Evolutionary conservation across 1,140 invertebrate species (phyloP).

Genomic region (Camponotus pennsylvanicus): DNA sequence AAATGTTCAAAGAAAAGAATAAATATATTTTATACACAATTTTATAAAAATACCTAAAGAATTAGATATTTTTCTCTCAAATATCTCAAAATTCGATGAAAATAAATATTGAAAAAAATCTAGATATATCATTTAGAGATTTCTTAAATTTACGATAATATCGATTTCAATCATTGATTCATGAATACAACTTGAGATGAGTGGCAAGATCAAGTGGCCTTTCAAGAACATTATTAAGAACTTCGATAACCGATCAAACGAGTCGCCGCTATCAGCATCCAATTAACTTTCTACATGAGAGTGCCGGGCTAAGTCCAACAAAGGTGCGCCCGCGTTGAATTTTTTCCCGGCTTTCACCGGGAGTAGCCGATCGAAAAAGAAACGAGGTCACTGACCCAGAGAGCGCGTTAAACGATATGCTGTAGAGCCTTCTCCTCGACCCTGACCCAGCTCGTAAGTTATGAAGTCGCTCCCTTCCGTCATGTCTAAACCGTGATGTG

Average conservation of each 20-base stretch:
- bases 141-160: background rate
- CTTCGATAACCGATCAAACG: background rate
- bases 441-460: constrained; percentile 73
- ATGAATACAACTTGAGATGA: background rate
- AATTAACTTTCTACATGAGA: constrained; percentile 75
- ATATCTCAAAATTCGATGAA: background rate
- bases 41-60: background rate
- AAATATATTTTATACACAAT: background rate
- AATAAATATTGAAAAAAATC: background rate
- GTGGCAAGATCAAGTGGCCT: background rate
- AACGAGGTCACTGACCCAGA: constrained; percentile 75
- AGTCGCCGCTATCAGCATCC: constrained; percentile 34
- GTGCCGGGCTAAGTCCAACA: constrained; percentile 51
- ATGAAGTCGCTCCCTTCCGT: constrained; percentile 30
- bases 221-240: background rate
- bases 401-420: constrained; percentile 24
- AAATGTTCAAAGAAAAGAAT: background rate
- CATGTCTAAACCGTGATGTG: constrained; percentile 6
- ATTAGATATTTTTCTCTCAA: background rate
- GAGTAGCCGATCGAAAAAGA: constrained; percentile 59
- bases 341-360: constrained; percentile 79
- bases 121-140: background rate
- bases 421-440: constrained; percentile 61
- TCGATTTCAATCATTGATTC: background rate
- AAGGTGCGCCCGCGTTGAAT: constrained; percentile 74